phyloP scores from a whole-genome alignment of 2,888 invertebrate species.

The Myathropa florea region DNA sequence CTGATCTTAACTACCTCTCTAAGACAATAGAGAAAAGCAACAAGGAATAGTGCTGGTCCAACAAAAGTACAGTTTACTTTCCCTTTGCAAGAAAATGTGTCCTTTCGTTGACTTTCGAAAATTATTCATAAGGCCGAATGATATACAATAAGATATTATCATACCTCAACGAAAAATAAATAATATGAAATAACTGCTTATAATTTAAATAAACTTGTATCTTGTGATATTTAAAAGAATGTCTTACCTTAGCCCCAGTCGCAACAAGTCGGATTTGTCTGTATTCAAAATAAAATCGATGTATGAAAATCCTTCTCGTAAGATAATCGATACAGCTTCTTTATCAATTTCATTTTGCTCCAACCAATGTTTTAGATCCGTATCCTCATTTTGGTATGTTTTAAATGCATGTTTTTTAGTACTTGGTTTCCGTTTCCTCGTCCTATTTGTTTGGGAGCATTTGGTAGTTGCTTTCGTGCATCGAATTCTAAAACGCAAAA shows the following conservation, averaged over 20 bases:
- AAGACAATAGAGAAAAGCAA: too few species aligned
- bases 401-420: background rate
- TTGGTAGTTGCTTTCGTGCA: background rate
- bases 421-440: background rate
- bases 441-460: background rate
- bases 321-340: slow-evolving; percentile 85
- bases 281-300: slow-evolving; percentile 90
- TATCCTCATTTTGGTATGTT: background rate
- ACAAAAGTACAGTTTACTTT: too few species aligned
- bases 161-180: background rate
- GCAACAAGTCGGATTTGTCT: slow-evolving; percentile 90
- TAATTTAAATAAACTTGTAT: background rate
- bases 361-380: slow-evolving; percentile 86
- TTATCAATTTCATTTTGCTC: slow-evolving; percentile 86
- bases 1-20: too few species aligned
- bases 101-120: too few species aligned
- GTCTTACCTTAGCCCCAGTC: slow-evolving; percentile 89
- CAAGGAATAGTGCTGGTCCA: too few species aligned
- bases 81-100: too few species aligned
- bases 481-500: background rate
- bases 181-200: background rate
- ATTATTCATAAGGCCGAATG: too few species aligned
- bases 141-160: background rate
- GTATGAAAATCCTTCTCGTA: slow-evolving; percentile 89
- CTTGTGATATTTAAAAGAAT: background rate